Base-by-base conservation (phyloP, 2,888 invertebrate genomes). In the Pegoplata infirma region DNA sequence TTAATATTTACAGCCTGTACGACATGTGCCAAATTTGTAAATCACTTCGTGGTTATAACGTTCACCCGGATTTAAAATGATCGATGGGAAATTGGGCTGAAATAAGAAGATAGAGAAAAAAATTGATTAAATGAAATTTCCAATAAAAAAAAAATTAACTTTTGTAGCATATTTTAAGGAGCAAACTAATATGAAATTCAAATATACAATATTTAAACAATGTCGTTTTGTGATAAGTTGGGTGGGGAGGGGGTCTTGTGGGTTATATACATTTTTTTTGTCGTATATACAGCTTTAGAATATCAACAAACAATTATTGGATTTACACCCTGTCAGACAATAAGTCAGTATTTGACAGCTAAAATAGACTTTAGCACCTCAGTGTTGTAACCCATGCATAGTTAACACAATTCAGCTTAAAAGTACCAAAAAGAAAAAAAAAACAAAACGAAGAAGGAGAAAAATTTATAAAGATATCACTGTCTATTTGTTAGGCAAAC, bases 1-100 rank as follows among this genome's bases (percentile, higher is more conserved):
- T 69, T 47, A 71, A 12, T 74, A 25, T 16, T 71, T 32, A 51
- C 71, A 72, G 55, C 59, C 74, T 25, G 47, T 49, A 12, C 49
- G 74, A 61, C 76, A 73, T 63, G 72, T 61, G 68, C 94, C 94
- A 87, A 94, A 97, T 90, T 93, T 95, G 87, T 94, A 96, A 74
- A 92, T 92, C 46, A 94, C 93, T 76, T 90, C 91, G 84, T 96
- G 95, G 19, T 90, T 88, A 85, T 96, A 96, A 1, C 91, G 90
- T 83, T 94, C 91, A 1, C 94, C 94, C 10, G 96, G 96, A 83
- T 92, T 91, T 53, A 96, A 84, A 56, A 95, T 91, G 5, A 93
- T 91, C 71, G 92, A 92, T 1, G 96, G 96, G 83, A 96, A 97
- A 83, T 94, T 93, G 82, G 89, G 89, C 94, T 95, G 91, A 63